phyloP scores from a whole-genome alignment of 2,888 invertebrate species.

The Poecilobothrus nobilitatus region DNA sequence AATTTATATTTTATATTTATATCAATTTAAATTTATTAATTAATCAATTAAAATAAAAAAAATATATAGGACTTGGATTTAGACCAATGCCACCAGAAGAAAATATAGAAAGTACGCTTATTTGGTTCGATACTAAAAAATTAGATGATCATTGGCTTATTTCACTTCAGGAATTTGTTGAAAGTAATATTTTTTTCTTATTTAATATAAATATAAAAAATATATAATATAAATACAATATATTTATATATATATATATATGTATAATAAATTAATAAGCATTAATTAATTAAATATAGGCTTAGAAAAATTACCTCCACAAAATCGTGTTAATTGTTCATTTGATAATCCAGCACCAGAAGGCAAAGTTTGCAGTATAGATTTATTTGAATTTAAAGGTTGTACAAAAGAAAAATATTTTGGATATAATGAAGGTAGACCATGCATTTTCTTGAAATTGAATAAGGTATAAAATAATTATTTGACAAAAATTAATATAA shows the following conservation, averaged over 20 bases:
- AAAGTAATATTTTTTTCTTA: slow-evolving; percentile 39
- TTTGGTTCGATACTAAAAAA: slow-evolving; percentile 68
- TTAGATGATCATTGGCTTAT: slow-evolving; percentile 56
- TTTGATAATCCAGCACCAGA: slow-evolving; percentile 52
- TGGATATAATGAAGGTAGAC: slow-evolving; percentile 78
- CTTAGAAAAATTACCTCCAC: slow-evolving; percentile 42
- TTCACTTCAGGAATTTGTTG: slow-evolving; percentile 61
- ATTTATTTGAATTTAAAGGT: slow-evolving; percentile 60
- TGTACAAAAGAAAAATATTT: slow-evolving; percentile 72
- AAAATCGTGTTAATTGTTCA: slow-evolving; percentile 57
- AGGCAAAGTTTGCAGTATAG: slow-evolving; percentile 76
- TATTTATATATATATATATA: not conserved
- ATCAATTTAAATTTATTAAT: not conserved
- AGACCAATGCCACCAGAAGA: slow-evolving; percentile 89
- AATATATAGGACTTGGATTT: slow-evolving; percentile 77
- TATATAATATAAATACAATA: too few species aligned
- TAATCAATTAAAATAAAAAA: not conserved
- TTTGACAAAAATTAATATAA: not conserved
- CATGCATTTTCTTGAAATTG: slow-evolving; percentile 93
- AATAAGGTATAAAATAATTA: slow-evolving; percentile 68
- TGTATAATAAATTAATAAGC: not conserved
- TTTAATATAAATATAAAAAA: not conserved
- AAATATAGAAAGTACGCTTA: slow-evolving; percentile 91
- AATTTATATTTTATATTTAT: slow-evolving; percentile 27
- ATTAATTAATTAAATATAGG: not conserved